Evolutionary conservation across 2,888 invertebrate genomes (phyloP).

Genomic region (Eledona agricola): DNA sequence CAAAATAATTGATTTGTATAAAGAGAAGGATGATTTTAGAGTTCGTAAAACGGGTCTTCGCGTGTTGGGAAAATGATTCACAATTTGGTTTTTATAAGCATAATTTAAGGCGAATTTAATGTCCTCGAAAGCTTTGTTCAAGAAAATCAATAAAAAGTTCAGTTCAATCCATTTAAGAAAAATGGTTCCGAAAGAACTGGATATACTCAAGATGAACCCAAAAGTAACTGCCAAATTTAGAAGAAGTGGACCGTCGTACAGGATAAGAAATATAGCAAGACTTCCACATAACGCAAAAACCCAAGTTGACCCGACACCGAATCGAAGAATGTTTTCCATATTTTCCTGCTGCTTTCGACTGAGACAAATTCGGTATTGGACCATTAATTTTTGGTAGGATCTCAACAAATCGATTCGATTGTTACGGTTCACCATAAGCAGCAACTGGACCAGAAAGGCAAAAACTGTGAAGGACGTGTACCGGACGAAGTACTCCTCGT

Average conservation of each 20-base stretch:
- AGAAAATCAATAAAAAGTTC: too few relatives aligned
- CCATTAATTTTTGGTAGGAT: constrained; percentile 1
- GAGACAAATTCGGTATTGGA: not conserved
- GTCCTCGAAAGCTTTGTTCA: too few relatives aligned
- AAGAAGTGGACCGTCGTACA: too few relatives aligned
- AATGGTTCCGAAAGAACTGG: too few relatives aligned
- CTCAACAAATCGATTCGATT: not conserved
- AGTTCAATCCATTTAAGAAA: too few relatives aligned
- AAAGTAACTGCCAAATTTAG: too few relatives aligned
- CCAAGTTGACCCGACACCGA: not conserved
- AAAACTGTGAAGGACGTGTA: not conserved
- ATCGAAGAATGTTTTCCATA: not conserved
- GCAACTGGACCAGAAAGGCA: not conserved
- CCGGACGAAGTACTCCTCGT: too few relatives aligned
- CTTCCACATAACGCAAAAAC: not conserved
- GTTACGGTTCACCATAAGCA: not conserved
- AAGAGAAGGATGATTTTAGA: constrained; percentile 4
- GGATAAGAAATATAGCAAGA: too few relatives aligned
- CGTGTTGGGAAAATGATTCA: too few relatives aligned
- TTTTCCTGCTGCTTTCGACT: not conserved
- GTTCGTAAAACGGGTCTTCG: not conserved
- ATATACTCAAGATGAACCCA: too few relatives aligned
- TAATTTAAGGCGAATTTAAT: too few relatives aligned
- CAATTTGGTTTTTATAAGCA: too few relatives aligned
- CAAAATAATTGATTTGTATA: constrained; percentile 5